These are phyloP conservation scores for Darevskia mixta DNA, from an alignment of 2,797 vertebrate species.

Conservation along the genomic window DNA sequence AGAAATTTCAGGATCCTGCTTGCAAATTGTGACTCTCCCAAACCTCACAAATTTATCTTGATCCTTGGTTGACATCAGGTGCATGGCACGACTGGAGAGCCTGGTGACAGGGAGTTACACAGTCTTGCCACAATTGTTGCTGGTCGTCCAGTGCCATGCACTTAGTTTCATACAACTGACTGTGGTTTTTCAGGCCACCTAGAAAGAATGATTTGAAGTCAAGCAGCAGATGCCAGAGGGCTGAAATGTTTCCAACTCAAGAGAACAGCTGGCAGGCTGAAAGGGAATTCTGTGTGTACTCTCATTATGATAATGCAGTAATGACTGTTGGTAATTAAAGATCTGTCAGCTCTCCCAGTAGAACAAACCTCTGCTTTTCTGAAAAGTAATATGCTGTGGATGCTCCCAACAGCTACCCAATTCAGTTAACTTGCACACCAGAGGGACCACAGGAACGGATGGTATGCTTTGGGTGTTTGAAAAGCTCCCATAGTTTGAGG, in stretches of 20 bases:
- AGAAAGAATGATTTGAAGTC: not conserved
- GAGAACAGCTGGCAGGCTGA: constrained; percentile 44
- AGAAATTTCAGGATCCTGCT: not conserved
- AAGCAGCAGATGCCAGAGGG: not conserved
- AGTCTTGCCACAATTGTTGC: not conserved
- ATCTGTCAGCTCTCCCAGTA: not conserved
- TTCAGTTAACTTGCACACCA: not conserved
- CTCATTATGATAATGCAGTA: not conserved
- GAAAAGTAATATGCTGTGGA: not conserved
- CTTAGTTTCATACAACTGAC: fast-evolving
- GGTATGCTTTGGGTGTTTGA: no score
- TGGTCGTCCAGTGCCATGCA: not conserved
- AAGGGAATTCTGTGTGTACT: not conserved
- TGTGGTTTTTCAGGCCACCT: not conserved
- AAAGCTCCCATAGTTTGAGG: no score
- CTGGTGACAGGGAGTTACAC: not conserved
- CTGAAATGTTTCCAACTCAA: not conserved
- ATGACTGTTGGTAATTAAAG: constrained; percentile 47
- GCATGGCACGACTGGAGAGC: no score
- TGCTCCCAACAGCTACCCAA: not conserved
- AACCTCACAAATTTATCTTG: not conserved
- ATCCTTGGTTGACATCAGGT: not conserved
- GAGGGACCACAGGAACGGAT: no score
- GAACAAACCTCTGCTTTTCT: constrained; percentile 8
- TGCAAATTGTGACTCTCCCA: not conserved